phyloP scores from a whole-genome alignment of 2,888 invertebrate genomes.

The Tetheella fluctuosa region DNA sequence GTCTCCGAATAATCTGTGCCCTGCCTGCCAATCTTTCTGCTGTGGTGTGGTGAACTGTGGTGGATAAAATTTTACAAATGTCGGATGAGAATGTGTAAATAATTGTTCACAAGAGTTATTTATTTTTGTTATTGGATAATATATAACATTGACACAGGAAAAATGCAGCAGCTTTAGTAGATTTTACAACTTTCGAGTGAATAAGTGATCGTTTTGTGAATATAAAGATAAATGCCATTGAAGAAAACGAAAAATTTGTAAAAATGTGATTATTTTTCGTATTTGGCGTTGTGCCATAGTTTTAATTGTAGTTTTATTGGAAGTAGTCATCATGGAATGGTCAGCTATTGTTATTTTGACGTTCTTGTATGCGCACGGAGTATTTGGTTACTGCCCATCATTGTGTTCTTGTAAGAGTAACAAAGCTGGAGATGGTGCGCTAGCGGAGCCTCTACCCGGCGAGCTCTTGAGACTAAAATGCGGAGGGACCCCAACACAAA shows the following conservation, averaged over 20 bases:
- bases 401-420: constrained; percentile 83
- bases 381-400: constrained; percentile 70
- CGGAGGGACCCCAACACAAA: constrained; percentile 83
- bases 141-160: constrained; percentile 37
- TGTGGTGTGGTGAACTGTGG: too few relatives aligned
- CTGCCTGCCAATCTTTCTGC: too few relatives aligned
- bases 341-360: constrained; percentile 55
- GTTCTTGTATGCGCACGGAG: constrained; percentile 51
- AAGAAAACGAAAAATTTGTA: constrained; percentile 63
- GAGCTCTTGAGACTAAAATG: constrained; percentile 86
- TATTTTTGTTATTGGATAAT: constrained; percentile 61
- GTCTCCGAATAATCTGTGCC: too few relatives aligned
- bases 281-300: constrained; percentile 81
- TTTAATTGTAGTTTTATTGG: constrained; percentile 66
- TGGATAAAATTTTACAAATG: too few relatives aligned
- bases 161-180: constrained; percentile 41
- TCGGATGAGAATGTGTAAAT: too few relatives aligned
- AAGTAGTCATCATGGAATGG: constrained; percentile 69
- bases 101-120: constrained; percentile 53
- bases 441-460: constrained; percentile 79
- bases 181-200: constrained; percentile 25
- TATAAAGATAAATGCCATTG: constrained; percentile 47
- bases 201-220: constrained; percentile 24
- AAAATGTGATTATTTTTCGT: constrained; percentile 78
- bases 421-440: constrained; percentile 80